A percentile compares a stretch with the other conserved stretches of the same genome.
Conservation (phyloP, 2,797 vertebrate species). For the Nasua narica region DNA sequence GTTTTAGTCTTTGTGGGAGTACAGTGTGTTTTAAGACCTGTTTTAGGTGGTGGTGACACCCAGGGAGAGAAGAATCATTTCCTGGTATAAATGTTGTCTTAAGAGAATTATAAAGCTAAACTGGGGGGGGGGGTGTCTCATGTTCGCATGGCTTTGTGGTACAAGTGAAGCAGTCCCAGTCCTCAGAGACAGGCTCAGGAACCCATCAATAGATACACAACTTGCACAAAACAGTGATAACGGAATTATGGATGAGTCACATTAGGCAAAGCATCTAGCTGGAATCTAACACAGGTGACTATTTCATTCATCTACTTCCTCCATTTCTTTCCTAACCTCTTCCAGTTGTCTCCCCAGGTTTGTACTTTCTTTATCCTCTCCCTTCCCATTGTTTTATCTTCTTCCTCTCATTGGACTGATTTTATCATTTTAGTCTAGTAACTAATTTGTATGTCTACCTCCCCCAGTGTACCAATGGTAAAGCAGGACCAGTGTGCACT, state of each 20-base stretch:
- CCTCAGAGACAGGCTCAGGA: background rate
- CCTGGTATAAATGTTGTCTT: background rate
- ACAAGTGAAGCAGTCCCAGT: background rate
- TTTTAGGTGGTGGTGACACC: background rate
- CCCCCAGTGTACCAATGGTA: too few relatives aligned
- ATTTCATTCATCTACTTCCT: background rate
- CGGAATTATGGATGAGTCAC: background rate
- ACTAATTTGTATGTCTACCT: background rate
- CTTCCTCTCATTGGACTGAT: background rate
- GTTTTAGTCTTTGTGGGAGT: background rate
- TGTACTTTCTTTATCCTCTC: background rate
- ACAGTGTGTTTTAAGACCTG: background rate
- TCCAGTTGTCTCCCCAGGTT: background rate
- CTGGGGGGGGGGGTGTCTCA: background rate
- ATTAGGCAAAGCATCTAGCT: background rate
- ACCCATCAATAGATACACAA: background rate
- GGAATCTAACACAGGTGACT: background rate
- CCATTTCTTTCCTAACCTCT: background rate
- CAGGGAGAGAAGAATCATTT: background rate
- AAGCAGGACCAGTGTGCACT: accelerated
- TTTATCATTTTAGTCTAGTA: background rate
- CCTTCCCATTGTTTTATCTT: background rate
- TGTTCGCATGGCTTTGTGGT: background rate
- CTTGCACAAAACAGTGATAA: background rate
- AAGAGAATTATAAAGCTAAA: background rate